Evolutionary conservation across 2,797 vertebrate genomes (phyloP), one percentile per base, ranked within the genome.

Genomic region (Cryptoblepharus egeriae): DNA sequence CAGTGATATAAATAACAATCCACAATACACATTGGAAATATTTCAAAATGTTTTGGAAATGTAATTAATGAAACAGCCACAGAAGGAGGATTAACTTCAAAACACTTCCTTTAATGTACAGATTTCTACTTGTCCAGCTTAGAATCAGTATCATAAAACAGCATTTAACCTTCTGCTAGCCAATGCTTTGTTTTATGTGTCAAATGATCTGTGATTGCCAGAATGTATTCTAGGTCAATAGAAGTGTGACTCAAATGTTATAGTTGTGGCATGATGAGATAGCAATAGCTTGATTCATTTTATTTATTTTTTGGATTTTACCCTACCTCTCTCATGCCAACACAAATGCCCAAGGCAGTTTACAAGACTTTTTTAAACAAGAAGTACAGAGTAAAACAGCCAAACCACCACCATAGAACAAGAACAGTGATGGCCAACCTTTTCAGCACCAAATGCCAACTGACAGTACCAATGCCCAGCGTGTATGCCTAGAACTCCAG

Each of bases 1-100:
- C 63, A 67, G 37, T 69, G 28, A 49, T 30, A 3, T 75, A 69
- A 58, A 79, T 71, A n/a, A 22, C 37, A 61, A 68, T 75, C n/a
- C 37, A 65, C 42, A 77, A n/a, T n/a, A n/a, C n/a, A n/a, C n/a
- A n/a, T n/a, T n/a, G n/a, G n/a, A n/a, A n/a, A n/a, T n/a, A n/a
- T n/a, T n/a, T n/a, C n/a, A n/a, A 45, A 77, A 35, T 63, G 24
- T 77, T 61, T 30, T 58, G 32, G 72, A 68, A 39, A 81, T 81
- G n/a, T 73, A 39, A 78, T 55, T 71, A 42, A 3, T 57, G 37
- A 61, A 84, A 83, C 13, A 64, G 57, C 24, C 28, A 30, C 45
- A 70, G 30, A 35, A 35, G 6, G 30, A 61, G 57, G 28, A 81
- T 74, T 74, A 57, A 81, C 35, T n/a, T 16, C 52, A 64, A 65